Evolutionary conservation across 2,113 vertebrate species (phyloP), one percentile per base, ranked within the genome.

Genomic region (Aspidoscelis tigris): DNA sequence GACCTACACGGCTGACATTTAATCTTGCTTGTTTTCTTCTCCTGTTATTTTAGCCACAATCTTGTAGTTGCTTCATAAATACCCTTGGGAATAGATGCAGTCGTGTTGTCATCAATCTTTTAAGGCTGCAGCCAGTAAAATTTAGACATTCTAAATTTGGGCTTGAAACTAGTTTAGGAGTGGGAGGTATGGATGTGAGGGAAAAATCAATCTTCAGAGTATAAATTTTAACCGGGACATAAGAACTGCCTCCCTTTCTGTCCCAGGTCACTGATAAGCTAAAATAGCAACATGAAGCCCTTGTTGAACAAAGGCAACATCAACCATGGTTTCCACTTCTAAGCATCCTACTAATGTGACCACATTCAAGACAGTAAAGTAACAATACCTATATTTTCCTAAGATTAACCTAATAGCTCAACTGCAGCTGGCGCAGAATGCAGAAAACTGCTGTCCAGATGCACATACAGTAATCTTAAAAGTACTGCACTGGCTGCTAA

Each of bases 11-110:
- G 43, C 11, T 86, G 81, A 78, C 69, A 82, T 84, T 82, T 89
- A 78, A 91, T 75, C 76, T 24, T 26, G 39, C 61, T 10, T 81
- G n/a, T 65, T 87, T 87, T 84, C 66, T 33, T 41, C 83, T 65
- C 75, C 44, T 44, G 71, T 22, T 81, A 65, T 33, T 84, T 86
- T 66, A 80, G 75, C 44, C 69, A 55, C 79, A 55, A 88, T 39
- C 4, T 72, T 77, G 68, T 14, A 66, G 68, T 55, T n/a, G 69
- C 22, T 86, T 86, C 22, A 77, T n/a, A 82, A 87, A 58, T 0
- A 66, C 76, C 76, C 65, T 20, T 0, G 0, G 79, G 68, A 75
- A 64, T 44, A 41, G 24, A 80, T 50, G 41, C 55, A 44, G 0
- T 1, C 26, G 0, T 0, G 4, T 5, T 43, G 58, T 18, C 44